A percentile compares a stretch with the other conserved stretches of the same genome.
phyloP scores from a whole-genome alignment of 2,888 invertebrate species.

The Tenthredo mesomela region DNA sequence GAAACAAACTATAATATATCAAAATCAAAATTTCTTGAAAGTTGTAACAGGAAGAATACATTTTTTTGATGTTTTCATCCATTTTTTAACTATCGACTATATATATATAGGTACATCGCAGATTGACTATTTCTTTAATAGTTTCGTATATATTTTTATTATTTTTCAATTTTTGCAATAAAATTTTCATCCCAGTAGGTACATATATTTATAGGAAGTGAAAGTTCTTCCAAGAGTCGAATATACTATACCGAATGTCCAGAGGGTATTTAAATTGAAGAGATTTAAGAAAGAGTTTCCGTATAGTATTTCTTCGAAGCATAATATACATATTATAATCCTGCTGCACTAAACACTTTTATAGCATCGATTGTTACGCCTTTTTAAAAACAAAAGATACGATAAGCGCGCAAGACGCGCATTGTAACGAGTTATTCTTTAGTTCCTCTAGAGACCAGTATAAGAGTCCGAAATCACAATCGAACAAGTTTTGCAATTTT shows the following conservation, averaged over 20 bases:
- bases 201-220: slow-evolving; percentile 23
- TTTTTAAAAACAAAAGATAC: not conserved
- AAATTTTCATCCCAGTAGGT: not conserved
- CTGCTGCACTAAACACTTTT: not conserved
- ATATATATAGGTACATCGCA: too few species aligned
- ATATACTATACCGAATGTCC: not conserved
- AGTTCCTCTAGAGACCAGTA: not conserved
- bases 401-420: not conserved
- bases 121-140: not conserved
- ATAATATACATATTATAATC: not conserved
- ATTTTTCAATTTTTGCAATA: not conserved
- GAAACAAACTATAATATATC: not conserved
- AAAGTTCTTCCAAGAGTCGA: not conserved
- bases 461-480: not conserved
- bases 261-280: slow-evolving; percentile 7
- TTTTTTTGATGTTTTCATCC: not conserved
- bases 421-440: not conserved
- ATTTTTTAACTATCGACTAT: not conserved
- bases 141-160: not conserved
- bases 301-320: not conserved
- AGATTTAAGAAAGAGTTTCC: not conserved
- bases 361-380: slow-evolving; percentile 7
- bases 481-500: not conserved
- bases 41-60: too few species aligned
- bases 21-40: not conserved